A percentile compares a stretch with the other conserved stretches of the same genome.
Conservation (phyloP, 2,113 vertebrate genomes). For the Melanocharis versteri region DNA sequence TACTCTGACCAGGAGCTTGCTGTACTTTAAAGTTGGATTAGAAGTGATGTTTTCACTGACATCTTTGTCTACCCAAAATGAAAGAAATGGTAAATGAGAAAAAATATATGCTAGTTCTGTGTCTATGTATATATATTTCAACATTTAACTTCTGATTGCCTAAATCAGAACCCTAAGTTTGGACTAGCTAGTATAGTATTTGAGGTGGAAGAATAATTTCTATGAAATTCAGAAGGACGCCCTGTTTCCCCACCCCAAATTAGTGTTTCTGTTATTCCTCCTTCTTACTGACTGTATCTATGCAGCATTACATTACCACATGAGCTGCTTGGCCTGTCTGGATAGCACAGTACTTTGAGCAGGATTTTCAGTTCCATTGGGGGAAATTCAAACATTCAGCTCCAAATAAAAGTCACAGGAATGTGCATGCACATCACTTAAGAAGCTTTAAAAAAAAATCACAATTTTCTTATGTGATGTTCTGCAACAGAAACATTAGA, state of each 20-base stretch:
- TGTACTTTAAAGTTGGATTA: conserved; percentile 6
- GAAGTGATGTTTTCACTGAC: background rate
- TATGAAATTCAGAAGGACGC: background rate
- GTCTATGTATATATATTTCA: background rate
- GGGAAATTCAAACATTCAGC: background rate
- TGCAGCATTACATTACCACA: background rate
- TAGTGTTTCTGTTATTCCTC: background rate
- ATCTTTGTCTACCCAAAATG: background rate
- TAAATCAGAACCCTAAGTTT: background rate
- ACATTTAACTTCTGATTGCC: background rate
- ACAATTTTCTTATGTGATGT: background rate
- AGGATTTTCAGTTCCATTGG: background rate
- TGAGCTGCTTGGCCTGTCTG: background rate
- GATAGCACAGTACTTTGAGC: background rate
- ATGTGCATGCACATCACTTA: background rate
- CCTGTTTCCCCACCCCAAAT: accelerated
- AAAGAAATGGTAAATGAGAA: background rate
- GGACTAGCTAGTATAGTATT: background rate
- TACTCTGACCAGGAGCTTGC: background rate
- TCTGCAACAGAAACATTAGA: background rate
- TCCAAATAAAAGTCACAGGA: background rate
- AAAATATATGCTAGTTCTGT: background rate
- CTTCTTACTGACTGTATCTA: background rate
- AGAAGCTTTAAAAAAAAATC: background rate
- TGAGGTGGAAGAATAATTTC: background rate